These are phyloP conservation scores for Apocrypta bakeri DNA, from an alignment of 1,140 invertebrate genomes.

Conservation along the genomic window DNA sequence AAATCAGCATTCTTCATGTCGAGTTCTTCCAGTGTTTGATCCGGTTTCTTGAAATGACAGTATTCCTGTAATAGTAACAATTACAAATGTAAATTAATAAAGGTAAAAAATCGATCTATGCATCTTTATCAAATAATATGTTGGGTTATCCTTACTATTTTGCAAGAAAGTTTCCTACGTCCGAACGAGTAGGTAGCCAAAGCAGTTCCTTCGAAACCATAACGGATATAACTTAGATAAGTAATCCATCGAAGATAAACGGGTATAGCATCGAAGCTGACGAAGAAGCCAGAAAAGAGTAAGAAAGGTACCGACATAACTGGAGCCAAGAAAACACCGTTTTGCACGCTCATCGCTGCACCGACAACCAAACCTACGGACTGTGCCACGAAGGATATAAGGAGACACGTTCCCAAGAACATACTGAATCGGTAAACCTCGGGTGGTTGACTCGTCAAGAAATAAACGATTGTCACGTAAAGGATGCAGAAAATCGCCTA, in stretches of 20 bases:
- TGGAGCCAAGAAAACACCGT: slow-evolving; percentile 96
- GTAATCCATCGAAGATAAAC: slow-evolving; percentile 96
- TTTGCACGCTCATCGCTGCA: slow-evolving; percentile 94
- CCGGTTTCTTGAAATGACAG: slow-evolving; percentile 92
- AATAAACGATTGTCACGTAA: slow-evolving; percentile 95
- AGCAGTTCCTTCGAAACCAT: slow-evolving; percentile 95
- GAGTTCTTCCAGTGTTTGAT: slow-evolving; percentile 92
- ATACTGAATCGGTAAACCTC: slow-evolving; percentile 89
- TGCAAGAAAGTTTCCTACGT: slow-evolving; percentile 86
- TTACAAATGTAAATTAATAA: not conserved
- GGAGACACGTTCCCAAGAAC: slow-evolving; percentile 90
- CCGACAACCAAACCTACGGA: slow-evolving; percentile 96
- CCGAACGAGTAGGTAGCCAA: slow-evolving; percentile 94
- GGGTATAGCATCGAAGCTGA: slow-evolving; percentile 97
- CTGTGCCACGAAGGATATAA: slow-evolving; percentile 96
- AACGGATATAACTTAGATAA: slow-evolving; percentile 95
- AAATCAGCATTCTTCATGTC: slow-evolving; percentile 87
- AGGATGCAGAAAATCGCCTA: slow-evolving; percentile 92
- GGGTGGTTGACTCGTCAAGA: slow-evolving; percentile 93
- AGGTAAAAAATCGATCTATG: not conserved
- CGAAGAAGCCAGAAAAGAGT: slow-evolving; percentile 97
- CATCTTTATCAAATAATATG: slow-evolving; percentile 14
- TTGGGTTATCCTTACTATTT: slow-evolving; percentile 72
- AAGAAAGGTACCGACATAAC: slow-evolving; percentile 96
- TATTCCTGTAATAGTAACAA: slow-evolving; percentile 75